Evolutionary conservation across 2,797 vertebrate genomes (phyloP), one percentile per base, ranked within the genome.

Genomic region (Enteromius radiatus): DNA sequence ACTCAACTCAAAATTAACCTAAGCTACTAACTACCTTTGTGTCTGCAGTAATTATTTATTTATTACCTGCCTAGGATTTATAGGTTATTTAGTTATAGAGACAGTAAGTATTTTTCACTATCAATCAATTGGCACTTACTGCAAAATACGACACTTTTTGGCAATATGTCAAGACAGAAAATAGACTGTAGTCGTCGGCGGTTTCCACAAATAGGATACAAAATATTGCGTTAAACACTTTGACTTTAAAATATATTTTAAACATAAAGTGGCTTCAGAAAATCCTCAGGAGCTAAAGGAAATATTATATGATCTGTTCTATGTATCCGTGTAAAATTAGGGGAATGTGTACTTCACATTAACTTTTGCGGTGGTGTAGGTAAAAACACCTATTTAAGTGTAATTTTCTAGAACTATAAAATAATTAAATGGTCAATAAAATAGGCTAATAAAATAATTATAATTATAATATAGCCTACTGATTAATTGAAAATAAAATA

Each of bases 141-240:
- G 59, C 45, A 52, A 81, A 74, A 74, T 49, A 71, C 19, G 21
- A 63, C 10, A 28, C 28, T 49, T 26, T 47, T 65, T 65, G 59
- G 59, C 5, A 3, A 65, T 19, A 65, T 64, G 76, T 19, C 64
- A 63, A 43, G 15, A 26, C 52, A 54, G 49, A 75, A 59, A 56
- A 56, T 75, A 75, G 71, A 38, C 49, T 56, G 1, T 23, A 56
- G 21, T 38, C 71, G 19, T 74, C 3, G 1, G 12, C 3, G 23
- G 33, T 54, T 75, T 56, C 11, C 47, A 17, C 11, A 7, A 54
- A 65, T 21, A 19, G 31, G 21, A 65, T 11, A 19, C 6, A 36
- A 54, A 36, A n/a, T 54, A 74, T 54, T 21, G 3, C 47, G 2
- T 52, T 19, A 74, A 73, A 73, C 11, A 3, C 28, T 73, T 73